A percentile compares a stretch with the other conserved stretches of the same genome.
Conservation (phyloP, 2,113 vertebrate species). For the Oenanthe melanoleuca region DNA sequence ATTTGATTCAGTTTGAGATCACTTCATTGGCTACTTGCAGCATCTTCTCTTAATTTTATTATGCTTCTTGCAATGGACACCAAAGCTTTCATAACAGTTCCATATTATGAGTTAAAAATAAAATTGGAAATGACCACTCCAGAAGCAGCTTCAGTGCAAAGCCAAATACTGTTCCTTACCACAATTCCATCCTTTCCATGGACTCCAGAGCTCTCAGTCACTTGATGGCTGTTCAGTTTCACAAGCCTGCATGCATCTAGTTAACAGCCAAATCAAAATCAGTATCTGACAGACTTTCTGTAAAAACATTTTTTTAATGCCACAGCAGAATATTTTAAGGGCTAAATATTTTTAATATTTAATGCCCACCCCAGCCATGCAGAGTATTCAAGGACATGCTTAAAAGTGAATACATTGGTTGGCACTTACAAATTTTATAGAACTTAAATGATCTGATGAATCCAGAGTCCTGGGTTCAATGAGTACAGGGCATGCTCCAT, state of each 20-base stretch:
- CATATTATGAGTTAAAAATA: not conserved
- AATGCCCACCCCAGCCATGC: accelerated
- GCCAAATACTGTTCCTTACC: not conserved
- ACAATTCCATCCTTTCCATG: not conserved
- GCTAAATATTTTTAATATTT: too few relatives aligned
- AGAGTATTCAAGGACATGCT: not conserved
- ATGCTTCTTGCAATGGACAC: not conserved
- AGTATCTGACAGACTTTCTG: not conserved
- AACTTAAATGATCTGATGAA: not conserved
- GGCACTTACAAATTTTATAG: not conserved
- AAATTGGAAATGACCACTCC: not conserved
- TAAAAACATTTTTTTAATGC: not conserved
- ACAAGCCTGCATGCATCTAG: not conserved
- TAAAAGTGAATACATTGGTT: not conserved
- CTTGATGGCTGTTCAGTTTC: not conserved
- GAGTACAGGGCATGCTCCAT: not conserved
- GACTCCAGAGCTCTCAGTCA: not conserved
- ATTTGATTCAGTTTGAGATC: not conserved
- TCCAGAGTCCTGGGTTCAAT: not conserved
- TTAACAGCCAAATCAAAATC: not conserved
- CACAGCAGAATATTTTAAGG: not conserved
- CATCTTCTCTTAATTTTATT: not conserved
- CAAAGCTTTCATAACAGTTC: not conserved
- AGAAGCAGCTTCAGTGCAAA: not conserved
- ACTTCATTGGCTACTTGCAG: not conserved